Base-by-base conservation (phyloP, 2,888 invertebrate species). In the Brenthis daphne region DNA sequence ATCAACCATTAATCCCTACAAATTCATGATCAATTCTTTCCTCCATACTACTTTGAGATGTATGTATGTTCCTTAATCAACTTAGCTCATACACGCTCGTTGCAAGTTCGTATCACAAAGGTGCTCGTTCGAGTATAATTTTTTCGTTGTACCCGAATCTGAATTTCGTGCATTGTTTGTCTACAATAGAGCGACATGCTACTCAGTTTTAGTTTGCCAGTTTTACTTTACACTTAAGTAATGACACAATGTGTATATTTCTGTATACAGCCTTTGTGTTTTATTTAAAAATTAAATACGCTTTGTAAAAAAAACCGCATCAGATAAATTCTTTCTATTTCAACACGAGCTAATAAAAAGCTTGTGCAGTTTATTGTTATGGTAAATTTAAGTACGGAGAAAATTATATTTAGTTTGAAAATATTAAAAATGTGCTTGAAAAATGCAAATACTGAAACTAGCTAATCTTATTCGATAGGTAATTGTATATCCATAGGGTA, bases 171-270 rank as follows among this genome's bases (percentile, higher is more conserved):
- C 54, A 63, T 64, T 63, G 69, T 69, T 72, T 63, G 69, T 56
- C 61, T 57, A 54, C 64, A 67, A 61, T 53, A 51, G 67, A 60
- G 64, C 60, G 66, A 69, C 60, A 57, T 63, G 43, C 72, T 67
- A 67, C 61, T 66, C 56, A 69, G 60, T 72, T 72, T 67, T 72
- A 64, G 64, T 72, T 67, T 67, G 69, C 48, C 69, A 65, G 67
- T 66, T 71, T 72, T 67, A 69, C 72, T 72, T 72, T 67, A 69
- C 67, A 72, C 67, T 72, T 69, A 72, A 69, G 54, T 69, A 64
- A 72, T 69, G 67, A 64, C 48, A 65, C 51, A 24, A 55, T 55
- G 47, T 29, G 55, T 16, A 29, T 20, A 64, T 60, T 50, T 60
- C 33, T 60, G 50, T 12, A 3, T 43, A 43, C 8, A 16, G n/a